Conservation (phyloP, 2,797 vertebrate genomes). For the Myotis findleyi region DNA sequence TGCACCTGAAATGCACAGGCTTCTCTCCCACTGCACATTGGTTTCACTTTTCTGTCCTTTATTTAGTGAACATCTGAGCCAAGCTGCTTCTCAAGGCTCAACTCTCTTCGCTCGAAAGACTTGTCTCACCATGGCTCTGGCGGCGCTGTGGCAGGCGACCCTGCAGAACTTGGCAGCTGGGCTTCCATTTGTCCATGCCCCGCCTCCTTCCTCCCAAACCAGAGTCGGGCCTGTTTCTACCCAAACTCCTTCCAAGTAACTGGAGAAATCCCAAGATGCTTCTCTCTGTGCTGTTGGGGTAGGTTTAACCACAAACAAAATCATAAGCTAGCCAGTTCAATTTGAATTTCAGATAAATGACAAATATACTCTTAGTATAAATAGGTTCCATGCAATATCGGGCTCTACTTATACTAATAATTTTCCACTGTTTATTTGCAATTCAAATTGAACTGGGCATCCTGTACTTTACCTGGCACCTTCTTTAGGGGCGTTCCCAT, state of each 20-base stretch:
- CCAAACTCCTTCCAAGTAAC: rapidly evolving
- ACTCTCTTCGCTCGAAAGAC: not conserved
- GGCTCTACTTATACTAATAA: not conserved
- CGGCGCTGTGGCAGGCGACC: rapidly evolving
- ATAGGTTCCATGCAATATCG: not conserved
- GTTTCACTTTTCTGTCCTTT: not conserved
- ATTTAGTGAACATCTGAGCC: not conserved
- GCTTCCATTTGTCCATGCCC: rapidly evolving
- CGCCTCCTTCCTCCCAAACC: not conserved
- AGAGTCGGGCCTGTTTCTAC: rapidly evolving
- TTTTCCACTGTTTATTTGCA: not conserved
- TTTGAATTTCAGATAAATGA: not conserved
- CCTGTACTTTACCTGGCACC: not conserved
- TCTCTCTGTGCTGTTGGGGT: not conserved
- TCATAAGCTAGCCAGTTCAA: not conserved
- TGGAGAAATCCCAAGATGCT: not conserved
- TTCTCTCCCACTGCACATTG: rapidly evolving
- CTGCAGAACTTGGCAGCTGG: rapidly evolving
- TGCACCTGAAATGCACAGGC: rapidly evolving
- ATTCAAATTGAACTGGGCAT: not conserved
- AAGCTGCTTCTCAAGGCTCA: not conserved
- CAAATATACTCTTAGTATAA: not conserved
- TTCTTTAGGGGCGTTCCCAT: rapidly evolving
- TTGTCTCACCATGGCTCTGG: rapidly evolving
- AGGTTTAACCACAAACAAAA: not conserved